Percentiles rank a stretch among this genome's conserved stretches.
phyloP scores from a whole-genome alignment of 2,113 vertebrate genomes.

The Synchiropus splendidus region DNA sequence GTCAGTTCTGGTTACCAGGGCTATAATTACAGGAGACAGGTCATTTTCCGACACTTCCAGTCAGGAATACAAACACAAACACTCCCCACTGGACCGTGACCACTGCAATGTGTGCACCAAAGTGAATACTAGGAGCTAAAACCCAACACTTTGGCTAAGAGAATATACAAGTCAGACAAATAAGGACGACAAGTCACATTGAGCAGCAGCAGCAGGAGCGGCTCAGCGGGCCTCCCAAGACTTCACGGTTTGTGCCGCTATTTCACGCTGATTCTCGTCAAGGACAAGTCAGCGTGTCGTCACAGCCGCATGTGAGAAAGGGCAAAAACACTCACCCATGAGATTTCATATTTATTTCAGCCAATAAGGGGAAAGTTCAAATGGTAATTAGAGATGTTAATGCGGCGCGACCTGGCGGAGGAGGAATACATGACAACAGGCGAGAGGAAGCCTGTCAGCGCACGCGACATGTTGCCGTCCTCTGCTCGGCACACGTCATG shows the following conservation, averaged over 20 bases:
- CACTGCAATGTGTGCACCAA: no score
- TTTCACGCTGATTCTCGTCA: slow-evolving; percentile 23
- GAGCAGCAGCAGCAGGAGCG: slow-evolving; percentile 24
- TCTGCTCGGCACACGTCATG: no score
- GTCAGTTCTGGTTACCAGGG: slow-evolving; percentile 64
- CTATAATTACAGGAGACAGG: slow-evolving; percentile 66
- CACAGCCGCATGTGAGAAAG: slow-evolving; percentile 1
- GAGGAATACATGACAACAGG: no score
- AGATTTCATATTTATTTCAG: background rate
- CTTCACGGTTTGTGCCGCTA: slow-evolving; percentile 11
- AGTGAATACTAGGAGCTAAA: no score
- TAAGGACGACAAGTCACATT: slow-evolving; percentile 22
- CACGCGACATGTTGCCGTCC: no score
- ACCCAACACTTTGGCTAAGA: no score
- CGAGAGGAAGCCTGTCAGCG: no score
- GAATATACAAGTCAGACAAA: no score
- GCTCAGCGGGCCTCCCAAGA: slow-evolving; percentile 17
- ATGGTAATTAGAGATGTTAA: no score
- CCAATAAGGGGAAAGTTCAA: background rate
- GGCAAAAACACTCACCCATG: slow-evolving; percentile 8
- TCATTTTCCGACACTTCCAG: slow-evolving; percentile 53
- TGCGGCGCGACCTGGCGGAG: no score
- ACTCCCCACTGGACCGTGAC: slow-evolving; percentile 21
- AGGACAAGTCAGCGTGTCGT: slow-evolving; percentile 23
- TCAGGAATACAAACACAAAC: slow-evolving; percentile 52